phyloP scores from a whole-genome alignment of 2,888 invertebrate genomes.

The Hemicrepidius hirtus region DNA sequence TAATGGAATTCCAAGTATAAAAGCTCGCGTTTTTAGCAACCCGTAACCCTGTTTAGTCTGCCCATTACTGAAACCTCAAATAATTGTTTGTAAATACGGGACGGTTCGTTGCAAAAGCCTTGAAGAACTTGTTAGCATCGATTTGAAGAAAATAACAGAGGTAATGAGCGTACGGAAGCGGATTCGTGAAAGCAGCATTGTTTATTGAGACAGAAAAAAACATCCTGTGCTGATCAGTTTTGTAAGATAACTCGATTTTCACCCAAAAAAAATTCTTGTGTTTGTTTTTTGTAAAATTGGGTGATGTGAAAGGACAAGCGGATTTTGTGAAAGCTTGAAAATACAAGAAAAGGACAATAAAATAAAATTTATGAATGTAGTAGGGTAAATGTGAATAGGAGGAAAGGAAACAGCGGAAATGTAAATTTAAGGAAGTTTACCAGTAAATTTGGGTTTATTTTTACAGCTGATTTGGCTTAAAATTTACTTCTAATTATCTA shows the following conservation, averaged over 20 bases:
- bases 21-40: neutral
- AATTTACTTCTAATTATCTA: no score
- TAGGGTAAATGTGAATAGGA: neutral
- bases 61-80: neutral
- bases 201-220: constrained; percentile 10
- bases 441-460: no score
- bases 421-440: neutral
- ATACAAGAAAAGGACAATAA: neutral
- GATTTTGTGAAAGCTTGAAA: neutral
- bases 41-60: constrained; percentile 2
- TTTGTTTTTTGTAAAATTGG: neutral
- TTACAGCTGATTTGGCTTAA: no score
- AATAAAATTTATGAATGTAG: constrained; percentile 8
- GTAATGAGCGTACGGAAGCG: constrained; percentile 12
- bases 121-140: constrained; percentile 24
- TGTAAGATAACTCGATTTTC: neutral
- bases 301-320: neutral
- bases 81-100: constrained; percentile 21
- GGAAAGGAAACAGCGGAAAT: neutral
- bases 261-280: neutral
- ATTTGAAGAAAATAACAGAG: constrained; percentile 20
- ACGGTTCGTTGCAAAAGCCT: neutral
- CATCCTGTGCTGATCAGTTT: constrained; percentile 14
- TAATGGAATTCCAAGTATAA: neutral
- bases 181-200: neutral